Evolutionary conservation across 2,797 vertebrate species (phyloP).

Genomic region (Labeo calbasu): DNA sequence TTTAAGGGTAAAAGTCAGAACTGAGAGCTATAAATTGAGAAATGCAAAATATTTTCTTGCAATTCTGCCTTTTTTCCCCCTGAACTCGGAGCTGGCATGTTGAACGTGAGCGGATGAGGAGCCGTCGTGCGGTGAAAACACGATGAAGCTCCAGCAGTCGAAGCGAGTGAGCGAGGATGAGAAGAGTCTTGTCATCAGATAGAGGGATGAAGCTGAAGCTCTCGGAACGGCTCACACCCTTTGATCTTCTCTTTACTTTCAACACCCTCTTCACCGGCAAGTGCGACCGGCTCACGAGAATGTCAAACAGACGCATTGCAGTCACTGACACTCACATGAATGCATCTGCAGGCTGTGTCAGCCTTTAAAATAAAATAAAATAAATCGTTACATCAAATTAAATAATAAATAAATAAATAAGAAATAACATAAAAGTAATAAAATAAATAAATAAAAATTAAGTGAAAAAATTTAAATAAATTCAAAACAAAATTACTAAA

Average conservation of each 20-base stretch:
- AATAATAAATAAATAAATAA: not conserved
- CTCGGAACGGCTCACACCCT: not conserved
- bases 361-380: not conserved
- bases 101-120: not conserved
- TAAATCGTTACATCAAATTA: not conserved
- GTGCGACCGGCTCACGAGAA: not conserved
- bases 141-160: not conserved
- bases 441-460: not conserved
- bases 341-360: not conserved
- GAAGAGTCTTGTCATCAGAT: not conserved
- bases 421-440: not conserved
- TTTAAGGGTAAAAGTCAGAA: not conserved
- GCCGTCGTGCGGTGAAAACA: not conserved
- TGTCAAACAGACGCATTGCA: not conserved
- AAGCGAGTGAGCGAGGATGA: not conserved
- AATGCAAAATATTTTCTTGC: too few species aligned
- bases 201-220: not conserved
- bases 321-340: not conserved
- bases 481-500: not conserved
- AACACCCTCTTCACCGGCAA: not conserved
- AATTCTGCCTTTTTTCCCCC: too few species aligned
- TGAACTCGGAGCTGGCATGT: too few species aligned
- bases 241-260: slow-evolving; percentile 28
- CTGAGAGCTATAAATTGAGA: too few species aligned
- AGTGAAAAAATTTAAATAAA: not conserved